A percentile compares a stretch with the other conserved stretches of the same genome.
These are phyloP conservation scores for Coregonus ussuriensis DNA, from an alignment of 2,797 vertebrate species.

Conservation along the genomic window DNA sequence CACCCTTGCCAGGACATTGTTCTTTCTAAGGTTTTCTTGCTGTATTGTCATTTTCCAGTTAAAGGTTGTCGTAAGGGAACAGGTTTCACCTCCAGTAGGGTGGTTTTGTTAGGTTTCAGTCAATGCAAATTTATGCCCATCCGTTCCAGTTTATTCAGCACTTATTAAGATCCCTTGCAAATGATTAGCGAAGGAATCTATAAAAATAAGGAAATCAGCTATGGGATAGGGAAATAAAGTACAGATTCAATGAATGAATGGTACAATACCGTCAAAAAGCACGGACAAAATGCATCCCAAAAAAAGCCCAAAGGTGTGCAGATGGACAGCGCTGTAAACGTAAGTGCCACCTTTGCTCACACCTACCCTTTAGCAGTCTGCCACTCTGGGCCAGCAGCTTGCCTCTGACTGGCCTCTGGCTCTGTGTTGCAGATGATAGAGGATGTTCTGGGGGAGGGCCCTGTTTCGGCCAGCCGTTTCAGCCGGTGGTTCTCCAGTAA, in stretches of 20 bases:
- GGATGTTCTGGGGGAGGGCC: conserved; percentile 94
- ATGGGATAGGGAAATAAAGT: conserved; percentile 4
- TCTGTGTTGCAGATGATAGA: conserved; percentile 90
- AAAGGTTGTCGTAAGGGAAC: background rate
- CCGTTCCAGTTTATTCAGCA: conserved; percentile 15
- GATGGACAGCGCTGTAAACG: conserved; percentile 62
- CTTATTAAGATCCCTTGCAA: background rate
- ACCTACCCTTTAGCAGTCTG: conserved; percentile 22
- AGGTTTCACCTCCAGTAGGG: background rate
- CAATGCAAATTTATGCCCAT: conserved; percentile 78
- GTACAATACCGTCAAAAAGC: conserved; percentile 20
- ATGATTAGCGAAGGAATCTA: background rate
- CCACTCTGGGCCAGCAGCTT: conserved; percentile 19
- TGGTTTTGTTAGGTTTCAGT: background rate
- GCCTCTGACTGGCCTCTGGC: conserved; percentile 25
- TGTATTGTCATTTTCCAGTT: background rate
- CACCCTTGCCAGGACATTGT: conserved; percentile 22
- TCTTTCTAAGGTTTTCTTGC: background rate
- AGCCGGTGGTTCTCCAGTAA: conserved; percentile 95
- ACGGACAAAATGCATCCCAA: conserved; percentile 34
- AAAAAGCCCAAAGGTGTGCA: conserved; percentile 61
- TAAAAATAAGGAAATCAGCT: background rate
- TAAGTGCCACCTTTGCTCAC: conserved; percentile 64
- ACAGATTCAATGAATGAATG: conserved; percentile 11
- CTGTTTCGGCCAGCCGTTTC: conserved; percentile 90